Base-by-base conservation (phyloP, 2,888 invertebrate species). In the Melitaea athalia region DNA sequence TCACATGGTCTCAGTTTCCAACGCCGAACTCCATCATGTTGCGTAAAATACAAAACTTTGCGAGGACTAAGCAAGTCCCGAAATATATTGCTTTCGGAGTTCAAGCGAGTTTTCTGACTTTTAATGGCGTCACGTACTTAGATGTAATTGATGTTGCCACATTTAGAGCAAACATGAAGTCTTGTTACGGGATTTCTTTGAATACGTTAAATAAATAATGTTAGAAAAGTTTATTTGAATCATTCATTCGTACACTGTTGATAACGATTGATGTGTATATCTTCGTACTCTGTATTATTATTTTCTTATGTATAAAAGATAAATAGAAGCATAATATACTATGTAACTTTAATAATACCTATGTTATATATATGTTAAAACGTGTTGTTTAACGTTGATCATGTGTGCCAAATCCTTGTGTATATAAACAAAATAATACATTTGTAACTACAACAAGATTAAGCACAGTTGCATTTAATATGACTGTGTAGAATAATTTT, bases 61-160 rank as follows among this genome's bases (percentile, higher is more conserved):
- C 49, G 64, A 64, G 63, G 47, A 24, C 59, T 62, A 70, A 67
- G 63, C 64, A 70, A 70, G 70, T 68, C 64, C 38, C 61, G 45
- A 64, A 70, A 68, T 68, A 68, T 68, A 70, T 68, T 70, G 68
- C 70, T 62, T 70, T 61, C 10, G 31, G 53, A 61, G 66, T 66
- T 65, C 64, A 68, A 68, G 68, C 60, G 64, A 68, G 68, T 70
- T 70, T 70, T 70, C 68, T 65, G 68, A 70, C 70, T 70, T 70
- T 70, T 70, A 70, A 70, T 70, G 64, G 68, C 52, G 59, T 70
- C 70, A 70, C 70, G 70, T 70, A 63, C 68, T 65, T 62, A 63
- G 31, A 59, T 61, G 62, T 64, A 65, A 70, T 68, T 70, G 70
- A 68, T 65, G 70, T 68, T 65, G 53, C 53, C 62, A 70, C 64